Percentiles rank a stretch among this genome's conserved stretches.
phyloP scores from a whole-genome alignment of 30 jellyfish, hydroid and myxozoan genomes.

The Aurelia aurita complex sp. Pacific region DNA sequence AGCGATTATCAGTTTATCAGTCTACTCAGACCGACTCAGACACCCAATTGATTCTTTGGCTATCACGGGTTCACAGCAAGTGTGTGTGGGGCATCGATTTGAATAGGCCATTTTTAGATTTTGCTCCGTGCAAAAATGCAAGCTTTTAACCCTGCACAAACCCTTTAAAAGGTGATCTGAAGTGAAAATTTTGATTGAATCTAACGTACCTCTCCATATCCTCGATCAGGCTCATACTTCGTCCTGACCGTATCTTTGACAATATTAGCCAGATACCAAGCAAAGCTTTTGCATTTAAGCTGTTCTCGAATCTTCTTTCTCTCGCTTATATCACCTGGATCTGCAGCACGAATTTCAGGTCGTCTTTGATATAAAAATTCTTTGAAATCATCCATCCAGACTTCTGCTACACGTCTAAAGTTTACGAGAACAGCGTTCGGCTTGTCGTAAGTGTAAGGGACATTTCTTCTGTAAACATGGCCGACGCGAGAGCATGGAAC shows the following conservation, averaged over 20 bases:
- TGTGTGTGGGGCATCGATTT: no score
- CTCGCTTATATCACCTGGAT: constrained; percentile 78
- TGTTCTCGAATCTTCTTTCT: constrained; percentile 72
- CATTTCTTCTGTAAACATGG: constrained; percentile 98
- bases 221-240: constrained; percentile 95
- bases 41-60: no score
- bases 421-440: constrained; percentile 94
- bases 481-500: constrained; percentile 99
- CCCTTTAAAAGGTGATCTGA: no score
- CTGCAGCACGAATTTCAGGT: constrained; percentile 84
- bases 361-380: constrained; percentile 81
- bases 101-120: no score
- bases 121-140: no score
- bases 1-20: no score
- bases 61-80: no score
- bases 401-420: constrained; percentile 98
- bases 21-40: no score
- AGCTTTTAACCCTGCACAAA: no score
- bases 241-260: constrained; percentile 94
- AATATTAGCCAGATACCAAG: constrained; percentile 94
- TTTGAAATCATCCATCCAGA: constrained; percentile 99
- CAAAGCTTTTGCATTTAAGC: constrained; percentile 83
- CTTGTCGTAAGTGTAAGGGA: constrained; percentile 91
- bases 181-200: no score
- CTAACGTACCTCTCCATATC: constrained; percentile 88